Evolutionary conservation across 2,888 invertebrate genomes (phyloP).

Genomic region (Brachypalpus laphriformis): DNA sequence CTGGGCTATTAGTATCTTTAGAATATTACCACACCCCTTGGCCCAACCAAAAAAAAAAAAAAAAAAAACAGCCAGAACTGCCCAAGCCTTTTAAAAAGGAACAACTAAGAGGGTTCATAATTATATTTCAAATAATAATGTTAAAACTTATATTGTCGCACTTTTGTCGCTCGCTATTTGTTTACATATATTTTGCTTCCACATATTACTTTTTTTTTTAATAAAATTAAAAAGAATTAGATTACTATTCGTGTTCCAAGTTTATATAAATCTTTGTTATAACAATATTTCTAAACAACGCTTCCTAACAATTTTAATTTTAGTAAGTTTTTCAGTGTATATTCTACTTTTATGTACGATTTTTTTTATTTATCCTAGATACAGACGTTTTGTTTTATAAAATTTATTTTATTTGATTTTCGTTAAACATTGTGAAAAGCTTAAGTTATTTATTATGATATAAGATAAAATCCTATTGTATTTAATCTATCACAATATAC

Average conservation of each 20-base stretch:
- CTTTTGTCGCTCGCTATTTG: no score
- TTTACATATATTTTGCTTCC: no score
- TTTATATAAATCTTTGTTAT: background rate
- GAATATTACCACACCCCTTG: no score
- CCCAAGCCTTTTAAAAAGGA: no score
- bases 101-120: no score
- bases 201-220: background rate
- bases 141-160: no score
- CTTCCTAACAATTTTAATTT: conserved; percentile 1
- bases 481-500: conserved; percentile 66
- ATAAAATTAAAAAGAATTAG: no score
- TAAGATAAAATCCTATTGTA: conserved; percentile 67
- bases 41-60: no score
- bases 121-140: no score
- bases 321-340: background rate
- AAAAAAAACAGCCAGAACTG: no score
- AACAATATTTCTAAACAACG: conserved; percentile 15
- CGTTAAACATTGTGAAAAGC: conserved; percentile 56
- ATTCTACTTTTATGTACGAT: conserved; percentile 5
- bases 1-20: no score
- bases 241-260: background rate
- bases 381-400: conserved; percentile 32
- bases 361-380: background rate
- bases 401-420: conserved; percentile 21
- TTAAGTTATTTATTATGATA: conserved; percentile 48